phyloP scores from a whole-genome alignment of 2,113 vertebrate genomes.

The Laterallus jamaicensis region DNA sequence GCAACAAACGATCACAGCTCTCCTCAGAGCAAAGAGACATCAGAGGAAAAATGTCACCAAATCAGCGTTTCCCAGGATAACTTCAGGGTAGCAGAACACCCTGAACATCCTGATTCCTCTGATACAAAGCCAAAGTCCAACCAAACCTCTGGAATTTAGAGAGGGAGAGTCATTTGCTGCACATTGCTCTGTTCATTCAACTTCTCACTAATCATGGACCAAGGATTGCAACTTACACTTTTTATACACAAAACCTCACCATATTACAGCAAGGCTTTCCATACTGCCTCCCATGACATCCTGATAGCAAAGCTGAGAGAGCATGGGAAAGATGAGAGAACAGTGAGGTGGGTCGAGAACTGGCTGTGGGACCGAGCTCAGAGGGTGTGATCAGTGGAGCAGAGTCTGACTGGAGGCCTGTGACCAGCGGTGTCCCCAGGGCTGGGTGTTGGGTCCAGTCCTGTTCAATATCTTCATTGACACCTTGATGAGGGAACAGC shows the following conservation, averaged over 20 bases:
- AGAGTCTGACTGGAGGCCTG: too few species aligned
- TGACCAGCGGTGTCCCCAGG: too few species aligned
- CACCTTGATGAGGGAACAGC: too few species aligned
- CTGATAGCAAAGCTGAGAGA: too few species aligned
- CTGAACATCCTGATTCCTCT: neutral
- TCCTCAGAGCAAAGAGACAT: neutral
- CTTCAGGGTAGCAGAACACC: neutral
- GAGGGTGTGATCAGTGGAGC: too few species aligned
- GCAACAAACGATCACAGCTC: neutral
- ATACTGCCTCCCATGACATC: too few species aligned
- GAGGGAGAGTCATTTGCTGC: neutral
- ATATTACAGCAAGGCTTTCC: too few species aligned
- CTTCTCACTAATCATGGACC: fast-evolving
- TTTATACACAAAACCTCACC: neutral
- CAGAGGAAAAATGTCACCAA: neutral
- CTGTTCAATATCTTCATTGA: too few species aligned
- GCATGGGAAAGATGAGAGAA: too few species aligned
- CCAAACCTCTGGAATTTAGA: neutral
- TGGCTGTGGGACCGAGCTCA: too few species aligned
- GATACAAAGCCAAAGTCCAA: neutral
- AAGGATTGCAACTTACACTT: neutral
- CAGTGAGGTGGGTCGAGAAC: too few species aligned
- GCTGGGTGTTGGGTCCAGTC: too few species aligned
- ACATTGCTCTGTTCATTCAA: neutral
- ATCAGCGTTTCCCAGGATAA: neutral